A percentile compares a stretch with the other conserved stretches of the same genome.
These are phyloP conservation scores for Drosophila willistoni DNA, from an alignment of 1,140 invertebrate species.

Conservation along the genomic window DNA sequence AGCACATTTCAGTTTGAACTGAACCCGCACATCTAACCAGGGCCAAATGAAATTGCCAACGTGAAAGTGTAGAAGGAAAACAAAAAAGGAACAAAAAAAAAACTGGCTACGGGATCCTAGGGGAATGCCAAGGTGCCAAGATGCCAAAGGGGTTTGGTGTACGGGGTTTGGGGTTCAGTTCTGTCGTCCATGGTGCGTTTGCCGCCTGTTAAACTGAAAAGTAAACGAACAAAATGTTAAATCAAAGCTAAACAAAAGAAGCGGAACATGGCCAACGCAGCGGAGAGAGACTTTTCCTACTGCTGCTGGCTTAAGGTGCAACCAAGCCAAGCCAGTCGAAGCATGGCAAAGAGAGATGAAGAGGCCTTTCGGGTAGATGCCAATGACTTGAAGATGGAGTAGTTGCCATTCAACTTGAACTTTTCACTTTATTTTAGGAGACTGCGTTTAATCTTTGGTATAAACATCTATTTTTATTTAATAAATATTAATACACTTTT, in stretches of 20 bases:
- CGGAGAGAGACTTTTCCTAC: slow-evolving; percentile 11
- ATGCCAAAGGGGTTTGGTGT: too few species aligned
- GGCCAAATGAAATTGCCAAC: slow-evolving; percentile 76
- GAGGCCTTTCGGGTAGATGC: not conserved
- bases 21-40: slow-evolving; percentile 69
- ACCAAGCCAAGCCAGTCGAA: not conserved
- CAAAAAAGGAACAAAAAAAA: slow-evolving; percentile 47
- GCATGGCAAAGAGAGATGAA: not conserved
- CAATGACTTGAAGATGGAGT: not conserved
- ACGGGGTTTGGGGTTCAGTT: slow-evolving; percentile 13
- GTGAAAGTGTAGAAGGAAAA: slow-evolving; percentile 65
- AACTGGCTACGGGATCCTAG: slow-evolving; percentile 47
- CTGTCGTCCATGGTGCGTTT: slow-evolving; percentile 70
- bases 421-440: not conserved
- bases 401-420: not conserved
- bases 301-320: slow-evolving; percentile 48
- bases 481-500: not conserved
- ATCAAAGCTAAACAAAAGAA: slow-evolving; percentile 80
- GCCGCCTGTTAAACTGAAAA: slow-evolving; percentile 74
- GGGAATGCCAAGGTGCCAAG: slow-evolving; percentile 4
- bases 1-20: slow-evolving; percentile 80
- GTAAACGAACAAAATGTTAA: slow-evolving; percentile 81
- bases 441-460: not conserved
- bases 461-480: not conserved
- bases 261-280: slow-evolving; percentile 55